Conservation (phyloP, 1,140 invertebrate genomes). For the Cepaea nemoralis region DNA sequence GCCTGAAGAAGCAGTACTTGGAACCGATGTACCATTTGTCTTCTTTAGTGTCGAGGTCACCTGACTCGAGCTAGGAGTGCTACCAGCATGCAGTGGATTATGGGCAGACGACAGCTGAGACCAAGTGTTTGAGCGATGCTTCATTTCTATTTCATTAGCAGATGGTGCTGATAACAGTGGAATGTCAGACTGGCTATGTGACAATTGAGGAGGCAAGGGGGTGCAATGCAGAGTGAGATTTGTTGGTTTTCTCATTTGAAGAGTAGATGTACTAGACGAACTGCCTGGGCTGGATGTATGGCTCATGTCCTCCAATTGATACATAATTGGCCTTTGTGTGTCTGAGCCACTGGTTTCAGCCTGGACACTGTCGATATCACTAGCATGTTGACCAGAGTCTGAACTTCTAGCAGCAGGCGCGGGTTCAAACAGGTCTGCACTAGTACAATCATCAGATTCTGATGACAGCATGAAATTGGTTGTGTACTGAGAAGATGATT, state of each 20-base stretch:
- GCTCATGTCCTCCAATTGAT: not conserved
- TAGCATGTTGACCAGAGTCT: not conserved
- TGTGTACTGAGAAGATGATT: not conserved
- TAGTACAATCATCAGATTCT: slow-evolving; percentile 17
- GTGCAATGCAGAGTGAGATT: not conserved
- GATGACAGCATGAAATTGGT: not conserved
- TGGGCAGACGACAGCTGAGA: not conserved
- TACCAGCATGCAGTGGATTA: not conserved
- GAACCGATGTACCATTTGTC: not conserved
- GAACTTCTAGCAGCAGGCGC: not conserved
- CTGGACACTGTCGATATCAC: not conserved
- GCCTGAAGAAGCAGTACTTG: not conserved
- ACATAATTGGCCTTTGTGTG: not conserved
- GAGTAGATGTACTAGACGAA: not conserved
- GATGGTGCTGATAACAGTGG: not conserved
- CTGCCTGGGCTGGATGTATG: not conserved
- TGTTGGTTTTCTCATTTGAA: not conserved
- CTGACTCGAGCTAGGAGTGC: not conserved
- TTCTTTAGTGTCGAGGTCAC: not conserved
- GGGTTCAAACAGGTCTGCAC: slow-evolving; percentile 14
- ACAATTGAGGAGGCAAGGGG: not conserved
- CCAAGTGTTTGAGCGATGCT: not conserved
- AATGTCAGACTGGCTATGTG: not conserved
- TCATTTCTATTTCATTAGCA: not conserved
- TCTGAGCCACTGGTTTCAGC: not conserved